Conservation (phyloP, 2,888 invertebrate species). For the Andrena haemorrhoa region DNA sequence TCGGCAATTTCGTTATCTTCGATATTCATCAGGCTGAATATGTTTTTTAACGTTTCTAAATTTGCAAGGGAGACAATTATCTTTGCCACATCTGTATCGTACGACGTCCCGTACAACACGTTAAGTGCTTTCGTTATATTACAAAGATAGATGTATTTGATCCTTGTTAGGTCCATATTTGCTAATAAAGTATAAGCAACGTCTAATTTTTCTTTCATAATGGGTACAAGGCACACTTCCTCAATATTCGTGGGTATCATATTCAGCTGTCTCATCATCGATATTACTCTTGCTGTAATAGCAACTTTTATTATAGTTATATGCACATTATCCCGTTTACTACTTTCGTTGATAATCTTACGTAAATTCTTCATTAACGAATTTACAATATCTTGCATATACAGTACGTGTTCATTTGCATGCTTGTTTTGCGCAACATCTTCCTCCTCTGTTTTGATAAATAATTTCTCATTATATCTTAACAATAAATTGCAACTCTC, state of each 20-base stretch:
- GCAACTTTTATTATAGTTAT: conserved; percentile 71
- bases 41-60: conserved; percentile 58
- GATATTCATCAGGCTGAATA: conserved; percentile 69
- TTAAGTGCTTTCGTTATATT: conserved; percentile 71
- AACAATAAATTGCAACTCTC: conserved; percentile 73
- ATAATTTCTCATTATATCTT: conserved; percentile 67
- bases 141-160: conserved; percentile 56
- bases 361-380: conserved; percentile 62
- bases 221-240: conserved; percentile 48
- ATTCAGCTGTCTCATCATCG: conserved; percentile 74
- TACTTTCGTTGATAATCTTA: conserved; percentile 46
- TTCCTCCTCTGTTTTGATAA: conserved; percentile 69
- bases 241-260: conserved; percentile 64
- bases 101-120: conserved; percentile 69
- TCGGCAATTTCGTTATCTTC: conserved; percentile 57
- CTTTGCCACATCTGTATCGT: conserved; percentile 65
- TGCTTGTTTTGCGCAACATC: conserved; percentile 11
- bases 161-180: conserved; percentile 54
- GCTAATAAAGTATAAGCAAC: conserved; percentile 60
- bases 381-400: conserved; percentile 60
- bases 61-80: conserved; percentile 70
- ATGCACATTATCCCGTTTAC: conserved; percentile 55
- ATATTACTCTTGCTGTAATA: conserved; percentile 72
- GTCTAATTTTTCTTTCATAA: conserved; percentile 65
- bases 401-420: conserved; percentile 49